These are phyloP conservation scores for Steinernema hermaphroditum DNA, from an alignment of 2,888 invertebrate genomes.

Conservation along the genomic window DNA sequence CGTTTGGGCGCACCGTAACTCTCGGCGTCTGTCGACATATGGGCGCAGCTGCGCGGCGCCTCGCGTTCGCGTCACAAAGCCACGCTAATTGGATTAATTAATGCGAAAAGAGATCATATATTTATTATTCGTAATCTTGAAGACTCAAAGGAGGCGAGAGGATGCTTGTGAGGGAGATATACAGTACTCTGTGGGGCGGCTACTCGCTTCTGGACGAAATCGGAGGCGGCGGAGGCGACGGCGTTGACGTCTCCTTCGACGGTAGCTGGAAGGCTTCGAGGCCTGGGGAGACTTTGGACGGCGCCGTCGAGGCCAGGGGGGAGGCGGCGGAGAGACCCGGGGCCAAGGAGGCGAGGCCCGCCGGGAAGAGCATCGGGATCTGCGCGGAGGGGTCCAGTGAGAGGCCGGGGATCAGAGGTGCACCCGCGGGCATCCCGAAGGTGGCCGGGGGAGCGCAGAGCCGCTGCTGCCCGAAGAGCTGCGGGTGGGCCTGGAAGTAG, in stretches of 20 bases:
- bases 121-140: constrained; percentile 30
- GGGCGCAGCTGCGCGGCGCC: constrained; percentile 25
- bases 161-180: neutral
- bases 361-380: constrained; percentile 26
- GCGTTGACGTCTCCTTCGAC: neutral
- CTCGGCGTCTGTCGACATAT: constrained; percentile 30
- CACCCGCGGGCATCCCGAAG: constrained; percentile 2
- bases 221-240: constrained; percentile 23
- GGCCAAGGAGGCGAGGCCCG: constrained; percentile 3
- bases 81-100: constrained; percentile 29
- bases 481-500: constrained; percentile 42
- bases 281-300: neutral
- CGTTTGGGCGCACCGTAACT: constrained; percentile 27
- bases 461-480: constrained; percentile 19
- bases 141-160: constrained; percentile 1
- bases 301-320: neutral
- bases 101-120: constrained; percentile 23
- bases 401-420: constrained; percentile 13
- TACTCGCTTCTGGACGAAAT: constrained; percentile 19
- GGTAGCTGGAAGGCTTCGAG: neutral
- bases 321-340: constrained; percentile 1
- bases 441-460: constrained; percentile 22
- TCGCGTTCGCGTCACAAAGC: constrained; percentile 27
- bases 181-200: constrained; percentile 12
- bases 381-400: constrained; percentile 14